phyloP scores from a whole-genome alignment of 2,888 invertebrate species.

The Catocala fraxini region DNA sequence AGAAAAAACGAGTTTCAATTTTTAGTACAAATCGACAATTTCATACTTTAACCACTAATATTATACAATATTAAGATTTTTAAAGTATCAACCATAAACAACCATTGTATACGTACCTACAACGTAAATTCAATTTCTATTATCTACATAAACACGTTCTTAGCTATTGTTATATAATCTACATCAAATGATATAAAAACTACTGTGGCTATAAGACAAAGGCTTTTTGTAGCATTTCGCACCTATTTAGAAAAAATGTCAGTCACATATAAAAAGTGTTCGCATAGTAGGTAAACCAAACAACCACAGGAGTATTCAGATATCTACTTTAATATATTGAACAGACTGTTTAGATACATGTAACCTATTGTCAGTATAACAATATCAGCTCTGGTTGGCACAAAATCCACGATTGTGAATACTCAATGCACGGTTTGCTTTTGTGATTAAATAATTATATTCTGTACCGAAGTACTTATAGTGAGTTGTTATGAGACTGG shows the following conservation, averaged over 20 bases:
- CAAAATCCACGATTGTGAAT: not conserved
- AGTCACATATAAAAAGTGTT: not conserved
- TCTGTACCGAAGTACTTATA: no score
- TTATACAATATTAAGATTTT: no score
- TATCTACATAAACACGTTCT: no score
- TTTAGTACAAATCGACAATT: no score
- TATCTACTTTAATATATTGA: not conserved
- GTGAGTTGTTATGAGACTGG: no score
- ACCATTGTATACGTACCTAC: no score
- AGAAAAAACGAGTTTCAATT: no score
- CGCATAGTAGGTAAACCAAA: not conserved
- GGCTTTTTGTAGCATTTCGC: not conserved
- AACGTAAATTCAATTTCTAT: no score
- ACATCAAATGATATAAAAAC: not conserved
- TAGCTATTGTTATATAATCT: no score
- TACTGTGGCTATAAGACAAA: not conserved
- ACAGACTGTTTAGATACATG: conserved; percentile 1
- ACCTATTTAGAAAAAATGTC: not conserved
- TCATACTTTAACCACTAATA: no score
- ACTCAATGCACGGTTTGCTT: not conserved
- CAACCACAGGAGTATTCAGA: not conserved
- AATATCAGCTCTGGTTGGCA: not conserved
- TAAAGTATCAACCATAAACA: no score
- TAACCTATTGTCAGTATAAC: not conserved
- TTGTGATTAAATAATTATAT: no score